Evolutionary conservation across 23 tunicate genomes (phyloP), one percentile per base, ranked within the genome.

Genomic region (Ciona savignyi): DNA sequence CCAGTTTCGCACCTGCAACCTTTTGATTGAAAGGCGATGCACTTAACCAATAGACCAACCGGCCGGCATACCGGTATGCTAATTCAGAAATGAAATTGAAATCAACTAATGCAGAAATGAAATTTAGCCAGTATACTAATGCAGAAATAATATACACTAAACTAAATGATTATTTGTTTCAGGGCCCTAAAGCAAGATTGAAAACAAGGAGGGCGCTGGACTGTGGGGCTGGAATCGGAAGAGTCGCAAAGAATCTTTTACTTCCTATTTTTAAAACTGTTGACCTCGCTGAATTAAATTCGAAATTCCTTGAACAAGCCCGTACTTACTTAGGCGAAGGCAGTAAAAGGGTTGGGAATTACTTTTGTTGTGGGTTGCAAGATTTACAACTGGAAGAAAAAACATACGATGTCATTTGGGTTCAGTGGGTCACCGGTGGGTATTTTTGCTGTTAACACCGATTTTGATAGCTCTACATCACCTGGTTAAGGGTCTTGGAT

Each of bases 141-240:
- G n/a, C n/a, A n/a, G n/a, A n/a, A n/a, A n/a, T n/a, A n/a, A n/a
- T n/a, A n/a, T n/a, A n/a, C n/a, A n/a, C n/a, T n/a, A n/a, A n/a
- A n/a, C n/a, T n/a, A n/a, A n/a, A n/a, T n/a, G n/a, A n/a, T n/a
- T n/a, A n/a, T n/a, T n/a, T n/a, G 3, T 74, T 72, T 29, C 32
- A 80, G 78, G 70, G 70, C 3, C 22, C 48, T 23, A 33, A 32
- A 60, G 68, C 56, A 6, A 28, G 33, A 30, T 35, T 48, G 22
- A 74, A 82, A 22, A 74, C 35, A 3, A 51, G 23, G 21, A 60
- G 84, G 49, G 98, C 93, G 0, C 51, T 85, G 30, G 98, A 93
- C 35, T 85, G 91, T 81, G 98, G 98, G 0, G 93, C 98, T 15
- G 98, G 98, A 3, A 93, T 93, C 29, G 98, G 98, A 27, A 56